Conservation (phyloP, 2,888 invertebrate species). For the Drosophila leonis region DNA sequence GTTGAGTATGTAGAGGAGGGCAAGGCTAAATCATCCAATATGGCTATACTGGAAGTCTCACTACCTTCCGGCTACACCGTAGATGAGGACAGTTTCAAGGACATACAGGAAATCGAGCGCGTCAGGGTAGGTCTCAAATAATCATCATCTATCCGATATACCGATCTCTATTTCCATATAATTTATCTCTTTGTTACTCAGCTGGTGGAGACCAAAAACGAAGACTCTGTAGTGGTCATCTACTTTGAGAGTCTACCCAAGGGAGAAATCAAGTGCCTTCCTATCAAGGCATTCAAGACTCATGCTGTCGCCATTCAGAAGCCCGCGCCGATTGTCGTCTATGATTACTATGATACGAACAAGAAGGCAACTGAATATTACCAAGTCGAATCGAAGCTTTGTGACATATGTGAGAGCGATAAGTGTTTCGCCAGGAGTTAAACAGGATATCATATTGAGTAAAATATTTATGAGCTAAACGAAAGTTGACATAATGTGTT, state of each 20-base stretch:
- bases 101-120: conserved; percentile 86
- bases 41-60: conserved; percentile 96
- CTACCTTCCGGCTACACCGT: conserved; percentile 96
- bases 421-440: conserved; percentile 58
- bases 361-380: conserved; percentile 82
- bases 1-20: conserved; percentile 87
- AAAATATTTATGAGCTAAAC: background rate
- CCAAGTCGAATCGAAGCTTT: conserved; percentile 81
- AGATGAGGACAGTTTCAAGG: conserved; percentile 91
- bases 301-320: conserved; percentile 94
- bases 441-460: background rate
- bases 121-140: conserved; percentile 75
- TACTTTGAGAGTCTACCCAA: conserved; percentile 90
- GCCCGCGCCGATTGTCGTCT: conserved; percentile 93
- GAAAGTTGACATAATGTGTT: background rate
- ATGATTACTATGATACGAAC: conserved; percentile 95
- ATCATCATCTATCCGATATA: background rate
- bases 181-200: conserved; percentile 27
- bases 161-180: background rate
- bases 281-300: conserved; percentile 92
- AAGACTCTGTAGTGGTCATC: conserved; percentile 88
- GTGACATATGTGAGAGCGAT: conserved; percentile 64
- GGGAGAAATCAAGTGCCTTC: conserved; percentile 90
- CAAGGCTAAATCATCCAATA: conserved; percentile 89
- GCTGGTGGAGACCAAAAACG: conserved; percentile 89